phyloP scores from a whole-genome alignment of 2,888 invertebrate species.

The Lagria hirta region DNA sequence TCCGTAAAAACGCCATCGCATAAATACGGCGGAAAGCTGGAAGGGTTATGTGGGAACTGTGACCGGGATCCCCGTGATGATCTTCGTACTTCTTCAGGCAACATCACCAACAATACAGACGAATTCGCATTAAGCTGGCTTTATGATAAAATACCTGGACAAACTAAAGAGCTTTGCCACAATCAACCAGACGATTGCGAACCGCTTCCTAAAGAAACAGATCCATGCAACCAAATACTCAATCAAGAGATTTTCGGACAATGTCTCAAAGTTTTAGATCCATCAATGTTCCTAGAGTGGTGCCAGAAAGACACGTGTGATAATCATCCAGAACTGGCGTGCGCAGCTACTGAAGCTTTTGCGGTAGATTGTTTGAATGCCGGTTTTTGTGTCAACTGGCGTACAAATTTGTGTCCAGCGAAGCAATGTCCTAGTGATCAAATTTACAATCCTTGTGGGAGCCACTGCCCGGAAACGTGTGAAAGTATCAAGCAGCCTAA shows the following conservation, averaged over 20 bases:
- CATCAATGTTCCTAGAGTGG: slow-evolving; percentile 64
- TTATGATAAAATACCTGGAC: slow-evolving; percentile 53
- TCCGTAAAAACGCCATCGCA: slow-evolving; percentile 71
- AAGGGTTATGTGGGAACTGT: slow-evolving; percentile 81
- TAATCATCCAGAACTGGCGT: slow-evolving; percentile 60
- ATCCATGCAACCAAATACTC: slow-evolving; percentile 69
- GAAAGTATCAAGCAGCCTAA: slow-evolving; percentile 58
- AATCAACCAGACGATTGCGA: slow-evolving; percentile 47
- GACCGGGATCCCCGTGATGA: slow-evolving; percentile 62
- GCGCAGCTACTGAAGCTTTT: slow-evolving; percentile 69
- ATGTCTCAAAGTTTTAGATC: slow-evolving; percentile 75
- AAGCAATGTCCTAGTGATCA: slow-evolving; percentile 58
- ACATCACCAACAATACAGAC: slow-evolving; percentile 57
- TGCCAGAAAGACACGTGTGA: slow-evolving; percentile 70
- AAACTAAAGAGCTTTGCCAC: slow-evolving; percentile 46
- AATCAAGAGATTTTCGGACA: slow-evolving; percentile 60
- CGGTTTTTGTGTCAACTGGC: slow-evolving; percentile 77
- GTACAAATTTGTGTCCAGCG: slow-evolving; percentile 66
- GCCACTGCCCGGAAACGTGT: slow-evolving; percentile 67
- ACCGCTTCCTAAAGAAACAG: slow-evolving; percentile 61
- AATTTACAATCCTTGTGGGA: slow-evolving; percentile 60
- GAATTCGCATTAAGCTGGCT: slow-evolving; percentile 62
- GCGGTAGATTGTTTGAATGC: slow-evolving; percentile 69
- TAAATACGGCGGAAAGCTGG: slow-evolving; percentile 69
- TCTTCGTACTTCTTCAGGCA: slow-evolving; percentile 58